Base-by-base conservation (phyloP, 1,140 invertebrate genomes). In the Drosophila sturtevanti region DNA sequence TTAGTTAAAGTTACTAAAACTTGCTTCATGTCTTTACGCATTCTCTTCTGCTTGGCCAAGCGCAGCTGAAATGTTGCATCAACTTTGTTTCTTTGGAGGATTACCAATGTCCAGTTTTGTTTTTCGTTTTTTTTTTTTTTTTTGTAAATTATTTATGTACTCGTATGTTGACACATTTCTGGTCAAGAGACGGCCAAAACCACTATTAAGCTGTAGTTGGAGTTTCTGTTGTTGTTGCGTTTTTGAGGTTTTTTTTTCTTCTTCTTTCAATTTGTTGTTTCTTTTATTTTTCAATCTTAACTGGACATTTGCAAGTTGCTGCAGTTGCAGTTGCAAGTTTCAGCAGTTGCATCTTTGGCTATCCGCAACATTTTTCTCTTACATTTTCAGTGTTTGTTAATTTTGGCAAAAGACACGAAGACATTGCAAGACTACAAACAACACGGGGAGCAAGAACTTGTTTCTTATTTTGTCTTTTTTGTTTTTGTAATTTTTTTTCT, bases 361-460 rank as follows among this genome's bases (percentile, higher is more conserved):
- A 60, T 41, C 34, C 35, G 72, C 72, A 69, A 69, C 72, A 77
- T 77, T 77, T 77, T 31, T 31, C 41, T 41, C 60, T 48, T 54
- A 35, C 62, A 54, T 55, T 54, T 63, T 59, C 55, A 63, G 38
- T 61, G 51, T 75, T 75, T 68, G 62, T 68, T 74, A 68, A 74
- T 75, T 75, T 75, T 77, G 74, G 66, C 66, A 68, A 76, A 58
- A 44, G 52, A 35, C 38, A 63, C 22, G 24, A 27, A 44, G 41
- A 31, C 72, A 48, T 48, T 48, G 41, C 41, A 48, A 48, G 41
- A 48, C 41, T 21, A 48, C 41, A 18, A 48, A 48, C 16, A 75
- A n/a, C n/a, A n/a, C n/a, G 73, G 74, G 74, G 74, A 77, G 67
- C 74, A 35, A 77, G 67, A 77, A 77, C 74, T 68, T 77, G 74